A percentile compares a stretch with the other conserved stretches of the same genome.
These are phyloP conservation scores for Tetranychus cinnabarinus DNA, from an alignment of 1,140 invertebrate genomes.

Conservation along the genomic window DNA sequence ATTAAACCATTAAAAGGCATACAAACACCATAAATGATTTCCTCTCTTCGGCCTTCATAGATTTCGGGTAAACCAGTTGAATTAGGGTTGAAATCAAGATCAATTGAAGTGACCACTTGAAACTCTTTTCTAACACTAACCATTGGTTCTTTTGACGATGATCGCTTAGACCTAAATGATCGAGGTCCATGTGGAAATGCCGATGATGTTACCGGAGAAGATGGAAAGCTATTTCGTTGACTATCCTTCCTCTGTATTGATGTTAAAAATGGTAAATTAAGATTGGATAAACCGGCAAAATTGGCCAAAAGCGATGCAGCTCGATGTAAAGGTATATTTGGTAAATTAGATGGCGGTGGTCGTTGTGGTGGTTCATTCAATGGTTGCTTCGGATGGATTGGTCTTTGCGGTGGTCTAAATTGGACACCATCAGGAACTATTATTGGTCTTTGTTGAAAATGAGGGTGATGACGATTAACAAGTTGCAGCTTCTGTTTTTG, in stretches of 20 bases:
- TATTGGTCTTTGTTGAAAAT: not conserved
- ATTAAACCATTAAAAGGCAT: conserved; percentile 66
- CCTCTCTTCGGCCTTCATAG: conserved; percentile 56
- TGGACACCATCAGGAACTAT: too few relatives aligned
- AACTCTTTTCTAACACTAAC: conserved; percentile 53
- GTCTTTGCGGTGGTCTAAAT: too few relatives aligned
- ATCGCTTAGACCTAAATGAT: conserved; percentile 29
- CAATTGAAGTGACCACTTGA: conserved; percentile 69
- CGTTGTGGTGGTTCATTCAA: too few relatives aligned
- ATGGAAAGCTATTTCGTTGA: too few relatives aligned
- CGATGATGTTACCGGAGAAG: conserved; percentile 1
- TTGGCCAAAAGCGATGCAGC: too few relatives aligned
- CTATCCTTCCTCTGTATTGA: too few relatives aligned
- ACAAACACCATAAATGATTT: conserved; percentile 69
- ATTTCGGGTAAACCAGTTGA: conserved; percentile 30
- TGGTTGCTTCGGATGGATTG: too few relatives aligned
- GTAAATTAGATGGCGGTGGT: too few relatives aligned
- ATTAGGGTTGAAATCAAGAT: conserved; percentile 67
- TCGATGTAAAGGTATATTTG: too few relatives aligned
- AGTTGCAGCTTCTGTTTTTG: not conserved
- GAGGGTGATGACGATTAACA: not conserved
- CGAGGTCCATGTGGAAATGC: conserved; percentile 13
- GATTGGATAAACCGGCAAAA: too few relatives aligned
- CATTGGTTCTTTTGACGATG: conserved; percentile 33
- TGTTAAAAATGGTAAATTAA: too few relatives aligned